Percentiles rank a stretch among this genome's conserved stretches.
phyloP scores from a whole-genome alignment of 2,888 invertebrate species.

The Ischnura elegans region DNA sequence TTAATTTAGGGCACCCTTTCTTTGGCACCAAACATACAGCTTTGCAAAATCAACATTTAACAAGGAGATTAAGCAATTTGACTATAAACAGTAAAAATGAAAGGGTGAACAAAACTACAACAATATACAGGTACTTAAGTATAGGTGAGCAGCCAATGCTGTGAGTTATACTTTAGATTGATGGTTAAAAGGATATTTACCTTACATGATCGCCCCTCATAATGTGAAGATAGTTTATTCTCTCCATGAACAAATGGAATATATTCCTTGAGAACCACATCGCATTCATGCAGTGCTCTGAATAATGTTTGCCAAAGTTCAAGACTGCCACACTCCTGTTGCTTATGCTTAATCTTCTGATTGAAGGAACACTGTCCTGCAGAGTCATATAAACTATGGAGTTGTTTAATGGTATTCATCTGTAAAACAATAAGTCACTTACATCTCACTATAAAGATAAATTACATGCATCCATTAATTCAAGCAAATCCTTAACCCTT shows the following conservation, averaged over 20 bases:
- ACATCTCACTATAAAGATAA: too few relatives aligned
- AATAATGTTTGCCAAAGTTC: neutral
- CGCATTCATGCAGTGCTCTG: neutral
- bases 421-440: neutral
- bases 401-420: neutral
- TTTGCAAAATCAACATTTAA: too few relatives aligned
- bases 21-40: too few relatives aligned
- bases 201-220: neutral
- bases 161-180: too few relatives aligned
- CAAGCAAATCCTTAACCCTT: too few relatives aligned
- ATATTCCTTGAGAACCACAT: neutral
- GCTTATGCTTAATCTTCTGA: neutral
- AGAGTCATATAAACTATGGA: slow-evolving; percentile 10
- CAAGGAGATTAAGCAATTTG: too few relatives aligned
- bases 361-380: neutral
- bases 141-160: too few relatives aligned
- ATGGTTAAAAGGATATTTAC: neutral
- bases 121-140: too few relatives aligned
- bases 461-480: too few relatives aligned
- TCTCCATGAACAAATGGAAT: neutral
- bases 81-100: too few relatives aligned
- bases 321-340: neutral
- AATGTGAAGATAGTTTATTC: neutral
- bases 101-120: too few relatives aligned
- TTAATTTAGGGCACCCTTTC: too few relatives aligned